Evolutionary conservation across 23 tunicate genomes (phyloP).

Genomic region (Halocynthia aurantium): DNA sequence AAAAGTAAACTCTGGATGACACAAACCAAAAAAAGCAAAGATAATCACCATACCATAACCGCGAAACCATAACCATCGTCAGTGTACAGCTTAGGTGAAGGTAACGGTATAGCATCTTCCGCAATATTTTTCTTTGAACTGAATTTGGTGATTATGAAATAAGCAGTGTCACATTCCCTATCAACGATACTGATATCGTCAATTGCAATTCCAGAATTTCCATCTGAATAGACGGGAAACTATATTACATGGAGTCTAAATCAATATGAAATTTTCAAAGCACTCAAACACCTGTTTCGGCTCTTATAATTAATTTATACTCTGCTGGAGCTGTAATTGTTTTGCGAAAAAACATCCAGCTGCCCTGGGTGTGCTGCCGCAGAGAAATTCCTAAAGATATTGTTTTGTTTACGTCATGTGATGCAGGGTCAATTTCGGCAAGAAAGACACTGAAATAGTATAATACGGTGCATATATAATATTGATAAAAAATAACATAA

Average conservation of each 20-base stretch:
- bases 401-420: no score
- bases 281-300: background rate
- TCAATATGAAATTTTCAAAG: no score
- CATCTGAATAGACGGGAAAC: conserved; percentile 7
- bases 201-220: conserved; percentile 57
- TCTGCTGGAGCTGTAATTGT: conserved; percentile 43
- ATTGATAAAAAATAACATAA: no score
- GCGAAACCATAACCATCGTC: conserved; percentile 68
- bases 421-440: conserved; percentile 34
- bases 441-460: conserved; percentile 31
- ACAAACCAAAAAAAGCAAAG: no score
- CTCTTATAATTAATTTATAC: conserved; percentile 49
- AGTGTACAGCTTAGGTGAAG: conserved; percentile 43
- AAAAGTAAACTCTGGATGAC: no score
- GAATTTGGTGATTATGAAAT: conserved; percentile 42
- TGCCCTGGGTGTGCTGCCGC: background rate
- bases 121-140: conserved; percentile 16
- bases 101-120: conserved; percentile 27
- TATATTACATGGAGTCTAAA: background rate
- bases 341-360: conserved; percentile 52
- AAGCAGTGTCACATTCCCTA: conserved; percentile 71
- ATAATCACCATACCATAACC: conserved; percentile 31
- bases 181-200: conserved; percentile 78
- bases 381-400: no score
- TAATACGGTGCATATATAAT: no score